These are phyloP conservation scores for Colistium nudipinnis DNA, from an alignment of 2,113 vertebrate species.

Conservation along the genomic window DNA sequence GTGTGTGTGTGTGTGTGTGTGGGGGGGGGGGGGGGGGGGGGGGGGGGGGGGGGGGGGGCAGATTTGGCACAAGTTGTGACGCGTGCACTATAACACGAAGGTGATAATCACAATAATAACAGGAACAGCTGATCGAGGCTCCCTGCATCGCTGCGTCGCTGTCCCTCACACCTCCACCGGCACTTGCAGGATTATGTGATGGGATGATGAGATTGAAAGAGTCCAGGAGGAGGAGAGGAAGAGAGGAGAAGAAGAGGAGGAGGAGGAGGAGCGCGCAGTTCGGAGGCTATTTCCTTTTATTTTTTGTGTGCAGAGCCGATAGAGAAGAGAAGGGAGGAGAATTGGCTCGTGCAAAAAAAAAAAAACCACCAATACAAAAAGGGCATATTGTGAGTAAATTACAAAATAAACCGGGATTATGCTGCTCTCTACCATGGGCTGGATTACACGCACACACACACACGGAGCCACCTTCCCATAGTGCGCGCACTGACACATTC, in stretches of 20 bases:
- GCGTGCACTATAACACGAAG: no score
- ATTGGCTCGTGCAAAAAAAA: no score
- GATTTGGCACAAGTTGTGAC: slow-evolving; percentile 55
- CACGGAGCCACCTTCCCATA: background rate
- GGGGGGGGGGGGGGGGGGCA: no score
- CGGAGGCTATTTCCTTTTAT: no score
- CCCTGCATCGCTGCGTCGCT: no score
- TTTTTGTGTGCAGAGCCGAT: background rate
- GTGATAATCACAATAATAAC: slow-evolving; percentile 7
- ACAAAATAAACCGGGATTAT: slow-evolving; percentile 57
- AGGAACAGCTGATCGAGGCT: no score
- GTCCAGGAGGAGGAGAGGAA: background rate
- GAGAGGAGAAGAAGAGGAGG: slow-evolving; percentile 3
- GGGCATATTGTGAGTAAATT: slow-evolving; percentile 47
- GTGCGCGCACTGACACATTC: slow-evolving; percentile 62
- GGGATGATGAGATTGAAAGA: slow-evolving; percentile 34
- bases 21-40: no score
- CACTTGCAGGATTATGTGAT: slow-evolving; percentile 29
- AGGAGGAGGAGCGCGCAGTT: slow-evolving; percentile 27
- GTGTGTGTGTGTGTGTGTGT: no score
- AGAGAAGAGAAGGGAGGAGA: background rate
- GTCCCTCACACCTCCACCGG: slow-evolving; percentile 1
- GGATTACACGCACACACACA: slow-evolving; percentile 41
- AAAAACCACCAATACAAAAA: slow-evolving; percentile 32
- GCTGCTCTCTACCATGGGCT: slow-evolving; percentile 24